A percentile compares a stretch with the other conserved stretches of the same genome.
These are phyloP conservation scores for Hirudo medicinalis DNA, from an alignment of 1,140 invertebrate species.

Conservation along the genomic window DNA sequence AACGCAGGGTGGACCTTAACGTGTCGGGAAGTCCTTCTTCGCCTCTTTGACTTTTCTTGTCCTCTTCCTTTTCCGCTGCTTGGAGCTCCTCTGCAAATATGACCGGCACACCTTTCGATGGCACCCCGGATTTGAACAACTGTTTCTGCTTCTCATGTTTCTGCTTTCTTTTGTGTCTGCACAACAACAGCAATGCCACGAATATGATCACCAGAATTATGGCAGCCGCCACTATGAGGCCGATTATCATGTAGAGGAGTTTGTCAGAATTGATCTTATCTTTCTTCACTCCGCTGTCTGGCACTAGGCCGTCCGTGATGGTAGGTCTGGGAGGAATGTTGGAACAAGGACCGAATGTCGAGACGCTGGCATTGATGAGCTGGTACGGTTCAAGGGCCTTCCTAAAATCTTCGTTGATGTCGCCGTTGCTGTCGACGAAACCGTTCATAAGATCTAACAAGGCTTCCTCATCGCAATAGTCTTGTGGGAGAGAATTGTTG, in stretches of 20 bases:
- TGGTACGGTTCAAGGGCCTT: not conserved
- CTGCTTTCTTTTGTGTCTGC: not conserved
- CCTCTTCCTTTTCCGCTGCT: constrained; percentile 1
- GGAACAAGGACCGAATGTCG: not conserved
- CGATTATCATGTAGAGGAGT: not conserved
- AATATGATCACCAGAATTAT: constrained; percentile 1
- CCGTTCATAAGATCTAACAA: too few species aligned
- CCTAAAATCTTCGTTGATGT: not conserved
- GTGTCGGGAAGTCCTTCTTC: not conserved
- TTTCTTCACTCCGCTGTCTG: not conserved
- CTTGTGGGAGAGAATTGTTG: not conserved
- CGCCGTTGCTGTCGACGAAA: too few species aligned
- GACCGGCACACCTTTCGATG: not conserved
- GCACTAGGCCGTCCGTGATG: not conserved
- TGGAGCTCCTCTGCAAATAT: constrained; percentile 1
- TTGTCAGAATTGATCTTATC: not conserved
- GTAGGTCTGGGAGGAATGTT: constrained; percentile 8
- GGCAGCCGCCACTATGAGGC: not conserved
- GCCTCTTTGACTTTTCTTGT: constrained; percentile 1
- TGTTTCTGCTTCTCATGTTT: not conserved
- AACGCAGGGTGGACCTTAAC: not conserved
- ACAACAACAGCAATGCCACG: not conserved
- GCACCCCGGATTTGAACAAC: not conserved
- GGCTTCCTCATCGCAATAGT: too few species aligned
- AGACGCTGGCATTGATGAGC: not conserved